Evolutionary conservation across 2,797 vertebrate genomes (phyloP).

Genomic region (Parauchenoglanis ngamensis): DNA sequence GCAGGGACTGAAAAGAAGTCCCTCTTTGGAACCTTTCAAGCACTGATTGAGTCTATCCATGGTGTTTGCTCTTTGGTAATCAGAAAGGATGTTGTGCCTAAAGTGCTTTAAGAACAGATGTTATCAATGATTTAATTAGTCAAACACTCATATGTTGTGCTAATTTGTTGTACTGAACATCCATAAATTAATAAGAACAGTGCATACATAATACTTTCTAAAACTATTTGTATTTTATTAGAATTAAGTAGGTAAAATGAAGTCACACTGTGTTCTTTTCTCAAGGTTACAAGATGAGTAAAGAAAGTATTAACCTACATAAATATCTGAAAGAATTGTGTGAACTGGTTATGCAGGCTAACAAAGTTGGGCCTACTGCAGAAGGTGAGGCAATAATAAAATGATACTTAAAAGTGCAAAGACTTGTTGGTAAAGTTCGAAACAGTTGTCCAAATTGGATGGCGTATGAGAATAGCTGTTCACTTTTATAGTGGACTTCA

Average conservation of each 20-base stretch:
- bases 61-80: slow-evolving; percentile 57
- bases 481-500: slow-evolving; percentile 34
- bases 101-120: slow-evolving; percentile 40
- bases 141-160: slow-evolving; percentile 7
- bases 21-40: slow-evolving; percentile 50
- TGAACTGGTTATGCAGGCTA: background rate
- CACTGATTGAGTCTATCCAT: slow-evolving; percentile 54
- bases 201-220: background rate
- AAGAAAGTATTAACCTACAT: slow-evolving; percentile 28
- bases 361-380: background rate
- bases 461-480: slow-evolving; percentile 27
- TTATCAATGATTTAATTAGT: slow-evolving; percentile 34
- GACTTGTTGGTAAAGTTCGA: slow-evolving; percentile 50
- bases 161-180: background rate
- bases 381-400: slow-evolving; percentile 16
- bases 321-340: background rate
- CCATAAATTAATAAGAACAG: background rate
- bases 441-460: slow-evolving; percentile 45
- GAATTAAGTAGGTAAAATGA: background rate
- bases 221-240: slow-evolving; percentile 10
- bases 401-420: slow-evolving; percentile 41
- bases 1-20: slow-evolving; percentile 53
- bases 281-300: slow-evolving; percentile 20
- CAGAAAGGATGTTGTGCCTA: slow-evolving; percentile 31
- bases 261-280: slow-evolving; percentile 14